phyloP scores from a whole-genome alignment of 2,113 vertebrate species.

The Alligator sinensis region DNA sequence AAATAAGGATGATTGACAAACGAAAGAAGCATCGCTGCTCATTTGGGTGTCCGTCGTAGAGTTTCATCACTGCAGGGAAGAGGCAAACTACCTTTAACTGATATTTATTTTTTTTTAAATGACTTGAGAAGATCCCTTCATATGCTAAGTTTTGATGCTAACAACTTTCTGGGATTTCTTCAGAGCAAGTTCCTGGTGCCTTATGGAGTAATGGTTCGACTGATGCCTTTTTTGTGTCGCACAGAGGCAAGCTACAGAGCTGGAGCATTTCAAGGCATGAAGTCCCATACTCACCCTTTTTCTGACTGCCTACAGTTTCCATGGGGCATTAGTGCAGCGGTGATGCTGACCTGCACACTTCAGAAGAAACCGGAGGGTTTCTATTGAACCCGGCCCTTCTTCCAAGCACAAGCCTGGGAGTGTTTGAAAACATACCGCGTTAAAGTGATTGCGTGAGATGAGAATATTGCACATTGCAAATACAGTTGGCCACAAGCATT shows the following conservation, averaged over 20 bases:
- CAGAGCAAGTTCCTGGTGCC: conserved; percentile 5
- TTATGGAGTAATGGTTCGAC: conserved; percentile 43
- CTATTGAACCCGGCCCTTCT: conserved; percentile 12
- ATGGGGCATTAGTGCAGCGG: conserved; percentile 9
- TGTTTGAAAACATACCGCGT: conserved; percentile 13
- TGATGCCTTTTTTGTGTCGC: conserved; percentile 52
- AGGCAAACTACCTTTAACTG: neutral
- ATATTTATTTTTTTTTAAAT: neutral
- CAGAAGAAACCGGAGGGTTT: conserved; percentile 11
- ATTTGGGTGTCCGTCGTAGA: fast-evolving
- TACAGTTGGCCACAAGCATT: conserved; percentile 40
- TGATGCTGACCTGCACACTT: neutral
- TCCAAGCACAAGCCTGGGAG: neutral
- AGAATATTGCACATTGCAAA: conserved; percentile 49
- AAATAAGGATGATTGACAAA: neutral
- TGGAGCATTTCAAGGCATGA: conserved; percentile 20
- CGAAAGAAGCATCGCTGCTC: fast-evolving
- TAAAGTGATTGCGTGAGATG: conserved; percentile 48
- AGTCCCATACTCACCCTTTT: neutral
- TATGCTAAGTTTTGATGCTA: neutral
- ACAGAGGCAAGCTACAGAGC: conserved; percentile 23
- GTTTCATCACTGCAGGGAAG: neutral
- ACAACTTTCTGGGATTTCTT: neutral
- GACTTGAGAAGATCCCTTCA: neutral
- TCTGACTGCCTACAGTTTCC: neutral